These are phyloP conservation scores for Cercopithecus mona DNA, from an alignment of 2,113 vertebrate species.

Conservation along the genomic window DNA sequence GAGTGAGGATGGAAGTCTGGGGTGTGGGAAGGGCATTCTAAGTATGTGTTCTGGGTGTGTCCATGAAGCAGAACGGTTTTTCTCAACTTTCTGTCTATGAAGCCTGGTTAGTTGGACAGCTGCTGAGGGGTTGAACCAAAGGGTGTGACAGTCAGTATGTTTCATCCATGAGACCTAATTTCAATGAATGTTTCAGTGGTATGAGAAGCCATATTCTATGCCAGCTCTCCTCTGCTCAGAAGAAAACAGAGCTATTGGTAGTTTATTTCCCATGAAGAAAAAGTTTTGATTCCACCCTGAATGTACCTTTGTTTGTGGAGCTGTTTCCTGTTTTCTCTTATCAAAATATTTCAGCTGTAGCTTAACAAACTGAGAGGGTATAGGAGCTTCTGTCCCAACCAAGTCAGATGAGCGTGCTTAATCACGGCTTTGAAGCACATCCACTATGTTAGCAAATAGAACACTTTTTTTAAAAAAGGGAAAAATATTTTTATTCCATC, in stretches of 20 bases:
- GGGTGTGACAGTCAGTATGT: neutral
- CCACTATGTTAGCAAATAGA: neutral
- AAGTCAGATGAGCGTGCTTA: constrained; percentile 49
- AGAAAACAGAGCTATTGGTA: constrained; percentile 58
- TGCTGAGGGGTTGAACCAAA: constrained; percentile 27
- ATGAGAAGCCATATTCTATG: constrained; percentile 9
- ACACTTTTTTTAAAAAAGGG: neutral
- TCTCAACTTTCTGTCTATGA: constrained; percentile 46
- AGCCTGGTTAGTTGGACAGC: constrained; percentile 24
- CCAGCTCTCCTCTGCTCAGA: constrained; percentile 36
- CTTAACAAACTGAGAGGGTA: constrained; percentile 57
- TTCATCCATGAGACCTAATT: neutral
- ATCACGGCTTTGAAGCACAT: constrained; percentile 24
- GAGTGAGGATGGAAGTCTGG: neutral
- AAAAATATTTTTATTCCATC: constrained; percentile 13
- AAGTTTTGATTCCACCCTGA: constrained; percentile 67
- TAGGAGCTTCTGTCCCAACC: constrained; percentile 9
- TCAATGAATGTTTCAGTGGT: neutral
- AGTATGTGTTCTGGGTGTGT: neutral
- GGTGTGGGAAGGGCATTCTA: neutral
- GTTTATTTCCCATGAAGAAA: constrained; percentile 69
- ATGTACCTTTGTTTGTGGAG: constrained; percentile 72
- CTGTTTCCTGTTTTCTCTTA: constrained; percentile 81
- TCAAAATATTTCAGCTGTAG: constrained; percentile 78
- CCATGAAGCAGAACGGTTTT: constrained; percentile 3